Evolutionary conservation across 2,113 vertebrate species (phyloP).

Genomic region (Apteryx owenii): DNA sequence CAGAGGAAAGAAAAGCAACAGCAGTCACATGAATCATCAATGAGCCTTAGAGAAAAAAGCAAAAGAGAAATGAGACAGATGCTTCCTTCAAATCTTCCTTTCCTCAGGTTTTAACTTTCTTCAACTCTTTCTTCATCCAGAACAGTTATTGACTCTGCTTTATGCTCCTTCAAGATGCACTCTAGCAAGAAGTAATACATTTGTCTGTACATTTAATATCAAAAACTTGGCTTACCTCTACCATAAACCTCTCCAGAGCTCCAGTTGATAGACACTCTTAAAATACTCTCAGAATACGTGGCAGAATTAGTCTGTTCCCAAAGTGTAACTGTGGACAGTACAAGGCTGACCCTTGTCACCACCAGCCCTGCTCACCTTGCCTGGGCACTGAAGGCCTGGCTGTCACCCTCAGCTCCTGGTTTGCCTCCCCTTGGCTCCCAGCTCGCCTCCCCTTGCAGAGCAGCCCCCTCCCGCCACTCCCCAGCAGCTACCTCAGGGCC

Average conservation of each 20-base stretch:
- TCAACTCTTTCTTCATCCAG: neutral
- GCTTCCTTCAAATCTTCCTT: neutral
- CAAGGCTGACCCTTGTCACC: neutral
- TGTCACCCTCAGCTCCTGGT: neutral
- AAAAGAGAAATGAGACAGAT: neutral
- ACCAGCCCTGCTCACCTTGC: neutral
- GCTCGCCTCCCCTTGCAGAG: accelerated
- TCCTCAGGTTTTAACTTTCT: neutral
- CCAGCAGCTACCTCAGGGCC: neutral
- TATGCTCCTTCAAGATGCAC: neutral
- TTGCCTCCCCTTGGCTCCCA: neutral
- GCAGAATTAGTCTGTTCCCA: neutral
- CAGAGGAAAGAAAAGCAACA: neutral
- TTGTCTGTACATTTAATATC: neutral
- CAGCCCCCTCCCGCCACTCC: neutral
- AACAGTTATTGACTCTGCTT: neutral
- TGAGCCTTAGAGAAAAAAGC: neutral
- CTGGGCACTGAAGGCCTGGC: neutral
- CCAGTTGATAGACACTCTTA: neutral
- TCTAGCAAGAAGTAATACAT: neutral
- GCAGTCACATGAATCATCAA: neutral
- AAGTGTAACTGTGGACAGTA: neutral
- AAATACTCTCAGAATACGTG: neutral
- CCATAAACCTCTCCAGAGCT: neutral
- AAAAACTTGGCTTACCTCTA: neutral